Percentiles rank a stretch among this genome's conserved stretches.
Conservation (phyloP, 2,888 invertebrate species). For the Trypoxylon attenuatum region DNA sequence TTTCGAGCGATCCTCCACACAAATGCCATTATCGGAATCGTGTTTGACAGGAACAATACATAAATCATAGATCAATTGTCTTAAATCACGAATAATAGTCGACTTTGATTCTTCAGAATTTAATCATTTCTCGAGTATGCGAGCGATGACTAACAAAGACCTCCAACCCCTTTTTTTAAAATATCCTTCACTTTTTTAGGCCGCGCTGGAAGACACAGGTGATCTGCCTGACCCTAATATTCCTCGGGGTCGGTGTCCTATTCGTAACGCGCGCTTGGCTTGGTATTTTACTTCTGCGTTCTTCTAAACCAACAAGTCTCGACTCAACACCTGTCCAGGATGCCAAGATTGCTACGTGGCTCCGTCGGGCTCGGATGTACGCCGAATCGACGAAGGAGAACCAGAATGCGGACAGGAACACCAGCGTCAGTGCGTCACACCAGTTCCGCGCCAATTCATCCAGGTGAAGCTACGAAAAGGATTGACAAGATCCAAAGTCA, state of each 20-base stretch:
- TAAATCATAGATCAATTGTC: not conserved
- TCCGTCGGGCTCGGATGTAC: conserved; percentile 65
- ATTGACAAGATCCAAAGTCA: not conserved
- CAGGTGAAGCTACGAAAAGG: conserved; percentile 27
- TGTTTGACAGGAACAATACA: no score
- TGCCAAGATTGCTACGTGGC: conserved; percentile 63
- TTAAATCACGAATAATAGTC: not conserved
- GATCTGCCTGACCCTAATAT: conserved; percentile 48
- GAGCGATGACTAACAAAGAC: not conserved
- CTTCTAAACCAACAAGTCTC: conserved; percentile 18
- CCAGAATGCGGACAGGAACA: conserved; percentile 61
- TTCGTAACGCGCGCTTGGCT: conserved; percentile 53
- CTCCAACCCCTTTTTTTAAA: no score
- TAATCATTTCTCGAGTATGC: not conserved
- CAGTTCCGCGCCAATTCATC: conserved; percentile 37
- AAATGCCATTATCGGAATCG: no score
- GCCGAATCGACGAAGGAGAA: conserved; percentile 65
- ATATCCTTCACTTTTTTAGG: no score
- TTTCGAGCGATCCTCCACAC: no score
- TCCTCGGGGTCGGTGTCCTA: conserved; percentile 46
- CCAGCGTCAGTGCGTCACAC: conserved; percentile 51
- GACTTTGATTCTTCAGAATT: not conserved
- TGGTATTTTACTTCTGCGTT: conserved; percentile 40
- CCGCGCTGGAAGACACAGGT: conserved; percentile 55
- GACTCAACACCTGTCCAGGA: conserved; percentile 38